Evolutionary conservation across 2,113 vertebrate species (phyloP), one percentile per base, ranked within the genome.

Genomic region (Tachysurus vachellii): DNA sequence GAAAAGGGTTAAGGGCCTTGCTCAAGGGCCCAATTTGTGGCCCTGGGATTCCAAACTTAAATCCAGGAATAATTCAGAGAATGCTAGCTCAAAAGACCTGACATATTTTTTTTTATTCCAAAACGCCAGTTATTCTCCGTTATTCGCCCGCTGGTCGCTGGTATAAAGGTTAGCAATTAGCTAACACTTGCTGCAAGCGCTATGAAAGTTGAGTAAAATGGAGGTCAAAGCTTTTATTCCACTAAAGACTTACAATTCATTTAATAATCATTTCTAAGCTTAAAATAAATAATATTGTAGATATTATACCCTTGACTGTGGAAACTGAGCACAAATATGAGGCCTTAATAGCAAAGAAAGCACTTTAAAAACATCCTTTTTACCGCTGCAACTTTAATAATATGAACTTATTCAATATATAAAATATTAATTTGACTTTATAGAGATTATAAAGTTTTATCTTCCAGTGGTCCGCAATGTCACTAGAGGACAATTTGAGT

Each of bases 391-490:
- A 8, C 17, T 23, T 21, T 10, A 0, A 44, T 23, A 21, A 26
- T 44, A 73, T 50, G 11, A 76, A 50, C 26, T 1, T 5, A 50
- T 14, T 53, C 19, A 44, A 44, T 26, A n/a, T 16, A 76, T 23
- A n/a, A 26, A 76, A 23, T 75, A 53, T 53, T 28, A n/a, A 14
- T 50, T 50, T 50, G 14, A 50, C 47, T 5, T 77, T n/a, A 16
- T 50, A 14, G 5, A 19, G 21, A 77, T 77, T 80, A 36, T 2
- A 80, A 16, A 57, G 7, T 8, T 79, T 61, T 62, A 31, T 28
- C 84, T 64, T 36, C 4, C 75, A 68, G 19, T 54, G 47, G 82
- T 87, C 76, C 50, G 81, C 68, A 77, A 59, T 85, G 73, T 85
- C 79, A 73, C 59, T 16, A 81, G 42, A 42, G 82, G 83, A 80